Conservation (phyloP, 2,113 vertebrate species). For the Neogobius melanostomus region DNA sequence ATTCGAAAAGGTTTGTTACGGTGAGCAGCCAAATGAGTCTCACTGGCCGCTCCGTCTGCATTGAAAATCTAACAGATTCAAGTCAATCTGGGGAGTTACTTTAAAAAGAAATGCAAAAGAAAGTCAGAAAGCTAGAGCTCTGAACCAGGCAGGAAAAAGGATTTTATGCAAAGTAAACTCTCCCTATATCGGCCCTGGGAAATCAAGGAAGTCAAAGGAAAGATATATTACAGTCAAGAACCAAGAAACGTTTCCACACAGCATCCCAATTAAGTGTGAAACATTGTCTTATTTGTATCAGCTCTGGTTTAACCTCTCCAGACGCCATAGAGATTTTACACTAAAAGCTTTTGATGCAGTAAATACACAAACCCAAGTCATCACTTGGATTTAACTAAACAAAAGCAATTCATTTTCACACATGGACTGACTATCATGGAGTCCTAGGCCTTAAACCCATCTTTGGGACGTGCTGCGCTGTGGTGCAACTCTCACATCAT, state of each 20-base stretch:
- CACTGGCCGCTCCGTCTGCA: slow-evolving; percentile 22
- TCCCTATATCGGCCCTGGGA: slow-evolving; percentile 58
- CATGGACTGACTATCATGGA: too few relatives aligned
- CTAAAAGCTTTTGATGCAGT: not conserved
- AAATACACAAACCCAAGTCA: not conserved
- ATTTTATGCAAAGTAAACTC: slow-evolving; percentile 59
- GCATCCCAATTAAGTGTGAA: slow-evolving; percentile 64
- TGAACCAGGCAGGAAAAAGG: slow-evolving; percentile 26
- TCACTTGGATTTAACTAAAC: too few relatives aligned
- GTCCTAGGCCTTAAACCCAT: too few relatives aligned
- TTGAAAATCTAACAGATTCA: slow-evolving; percentile 34
- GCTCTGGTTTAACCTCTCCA: slow-evolving; percentile 19
- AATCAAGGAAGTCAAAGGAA: slow-evolving; percentile 67
- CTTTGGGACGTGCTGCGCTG: too few relatives aligned
- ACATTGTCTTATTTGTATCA: slow-evolving; percentile 28
- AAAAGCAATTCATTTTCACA: too few relatives aligned
- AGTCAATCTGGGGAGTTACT: slow-evolving; percentile 34
- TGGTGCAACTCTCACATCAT: too few relatives aligned
- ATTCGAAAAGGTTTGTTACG: slow-evolving; percentile 29
- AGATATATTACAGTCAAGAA: slow-evolving; percentile 50
- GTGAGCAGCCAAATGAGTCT: slow-evolving; percentile 16
- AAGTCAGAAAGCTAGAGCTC: slow-evolving; percentile 26
- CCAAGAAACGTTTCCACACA: slow-evolving; percentile 39
- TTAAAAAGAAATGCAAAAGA: slow-evolving; percentile 42
- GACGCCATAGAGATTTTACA: slow-evolving; percentile 30